Base-by-base conservation (phyloP, 2,113 vertebrate species). In the Zeus faber region DNA sequence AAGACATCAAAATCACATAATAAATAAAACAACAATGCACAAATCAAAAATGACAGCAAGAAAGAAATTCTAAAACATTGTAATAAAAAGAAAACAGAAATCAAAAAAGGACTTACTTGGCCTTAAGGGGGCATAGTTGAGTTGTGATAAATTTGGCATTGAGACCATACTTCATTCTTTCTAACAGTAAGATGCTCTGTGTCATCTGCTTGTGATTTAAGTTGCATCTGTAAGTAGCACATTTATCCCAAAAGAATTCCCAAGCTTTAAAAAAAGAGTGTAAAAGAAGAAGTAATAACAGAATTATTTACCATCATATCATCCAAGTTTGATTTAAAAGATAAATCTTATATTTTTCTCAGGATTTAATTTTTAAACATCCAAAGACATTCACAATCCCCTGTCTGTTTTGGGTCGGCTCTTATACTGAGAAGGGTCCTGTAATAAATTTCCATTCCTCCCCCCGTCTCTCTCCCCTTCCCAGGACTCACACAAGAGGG, bases 401-500 rank as follows among this genome's bases (percentile, higher is more conserved):
- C n/a, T n/a, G n/a, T n/a, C n/a, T 37, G 33, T 37, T 14, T 37
- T 14, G 3, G 11, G 33, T 37, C 33, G 4, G 33, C 33, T 10
- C 33, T 37, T 14, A n/a, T 2, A 37, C 33, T 14, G n/a, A 37
- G 33, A 14, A 14, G 3, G 9, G 31, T 10, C 31, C 10, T 2
- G 13, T 9, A 37, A 2, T 60, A 45, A 62, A 75, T 72, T 37
- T 77, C 43, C 29, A 20, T 40, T 52, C 50, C 41, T 60, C 27
- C 35, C 54, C 51, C 58, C 55, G 29, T 8, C 17, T 62, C 37
- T 27, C 49, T n/a, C n/a, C 29, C 7, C 20, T 50, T 29, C 65
- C 1, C 65, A 98, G 96, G 93, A 25, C 80, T 94, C 67, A 86
- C 88, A 33, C 91, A 94, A 1, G 95, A 99, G 77, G 95, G 96